Evolutionary conservation across 2,888 invertebrate genomes (phyloP).

Genomic region (Piscicola geometra): DNA sequence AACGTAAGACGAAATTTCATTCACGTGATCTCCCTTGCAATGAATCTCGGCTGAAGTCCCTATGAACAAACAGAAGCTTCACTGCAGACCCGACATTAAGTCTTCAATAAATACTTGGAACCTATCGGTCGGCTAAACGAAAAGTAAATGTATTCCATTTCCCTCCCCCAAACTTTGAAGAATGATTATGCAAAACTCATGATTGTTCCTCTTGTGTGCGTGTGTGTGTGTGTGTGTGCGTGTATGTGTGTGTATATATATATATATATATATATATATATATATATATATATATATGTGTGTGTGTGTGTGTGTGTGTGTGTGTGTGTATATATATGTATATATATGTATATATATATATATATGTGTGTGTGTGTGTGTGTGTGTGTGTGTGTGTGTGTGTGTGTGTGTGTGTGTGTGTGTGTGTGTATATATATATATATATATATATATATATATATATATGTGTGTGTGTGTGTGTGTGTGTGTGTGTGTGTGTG

Average conservation of each 20-base stretch:
- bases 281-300: constrained; percentile 6
- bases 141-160: too few relatives aligned
- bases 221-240: constrained; percentile 5
- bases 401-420: constrained; percentile 15
- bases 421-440: constrained; percentile 14
- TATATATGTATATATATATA: constrained; percentile 6
- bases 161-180: too few relatives aligned
- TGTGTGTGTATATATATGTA: constrained; percentile 9
- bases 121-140: too few relatives aligned
- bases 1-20: too few relatives aligned
- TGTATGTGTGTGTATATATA: constrained; percentile 15
- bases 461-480: constrained; percentile 18
- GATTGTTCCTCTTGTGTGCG: not conserved
- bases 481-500: constrained; percentile 19
- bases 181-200: too few relatives aligned
- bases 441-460: constrained; percentile 2
- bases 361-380: not conserved
- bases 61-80: too few relatives aligned
- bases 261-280: not conserved
- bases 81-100: too few relatives aligned
- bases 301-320: constrained; percentile 19
- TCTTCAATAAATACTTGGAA: too few relatives aligned
- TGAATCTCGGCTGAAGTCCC: too few relatives aligned
- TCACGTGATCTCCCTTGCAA: too few relatives aligned
- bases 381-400: constrained; percentile 22